Conservation (phyloP, 2,888 invertebrate species). For the Strigamia transsilvanica region DNA sequence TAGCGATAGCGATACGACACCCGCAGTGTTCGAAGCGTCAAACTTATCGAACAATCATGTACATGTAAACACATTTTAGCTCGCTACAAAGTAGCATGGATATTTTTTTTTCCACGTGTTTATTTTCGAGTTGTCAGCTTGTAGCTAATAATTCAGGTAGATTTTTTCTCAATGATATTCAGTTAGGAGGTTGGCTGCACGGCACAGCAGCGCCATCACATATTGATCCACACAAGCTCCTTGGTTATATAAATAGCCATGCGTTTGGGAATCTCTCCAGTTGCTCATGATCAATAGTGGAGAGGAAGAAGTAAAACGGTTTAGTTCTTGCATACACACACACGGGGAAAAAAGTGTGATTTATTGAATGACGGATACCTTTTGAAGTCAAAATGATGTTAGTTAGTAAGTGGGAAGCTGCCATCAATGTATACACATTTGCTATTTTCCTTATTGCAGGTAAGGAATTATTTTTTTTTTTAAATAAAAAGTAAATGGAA, state of each 20-base stretch:
- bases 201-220: slow-evolving; percentile 21
- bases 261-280: slow-evolving; percentile 30
- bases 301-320: slow-evolving; percentile 30
- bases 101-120: background rate
- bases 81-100: too few relatives aligned
- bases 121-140: background rate
- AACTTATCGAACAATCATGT: too few relatives aligned
- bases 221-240: background rate
- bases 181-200: background rate
- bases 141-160: background rate
- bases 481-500: background rate
- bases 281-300: slow-evolving; percentile 30
- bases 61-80: too few relatives aligned
- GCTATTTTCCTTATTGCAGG: slow-evolving; percentile 21
- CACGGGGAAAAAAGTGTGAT: slow-evolving; percentile 7
- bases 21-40: too few relatives aligned
- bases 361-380: slow-evolving; percentile 30
- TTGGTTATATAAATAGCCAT: slow-evolving; percentile 30
- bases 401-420: slow-evolving; percentile 26
- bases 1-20: too few relatives aligned
- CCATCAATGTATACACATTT: slow-evolving; percentile 10
- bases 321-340: background rate
- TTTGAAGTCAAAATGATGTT: slow-evolving; percentile 30
- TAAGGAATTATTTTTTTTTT: background rate
- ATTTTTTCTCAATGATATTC: background rate